Percentiles rank a stretch among this genome's conserved stretches.
Evolutionary conservation across 2,888 invertebrate genomes (phyloP).

Genomic region (Folsomia manolachei): DNA sequence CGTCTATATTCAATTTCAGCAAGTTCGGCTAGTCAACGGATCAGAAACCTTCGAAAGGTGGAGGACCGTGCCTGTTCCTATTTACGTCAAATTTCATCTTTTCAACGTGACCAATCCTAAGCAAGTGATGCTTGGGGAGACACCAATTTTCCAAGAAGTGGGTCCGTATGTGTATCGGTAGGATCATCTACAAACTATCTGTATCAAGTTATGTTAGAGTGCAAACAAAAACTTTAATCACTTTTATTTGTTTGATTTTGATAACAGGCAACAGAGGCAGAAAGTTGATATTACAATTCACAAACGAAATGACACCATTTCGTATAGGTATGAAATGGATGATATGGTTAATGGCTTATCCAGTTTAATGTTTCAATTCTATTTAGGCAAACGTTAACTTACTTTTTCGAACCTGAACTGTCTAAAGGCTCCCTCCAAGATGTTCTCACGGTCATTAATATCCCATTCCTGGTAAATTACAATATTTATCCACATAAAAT

Average conservation of each 20-base stretch:
- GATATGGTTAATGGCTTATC: neutral
- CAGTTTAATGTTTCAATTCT: neutral
- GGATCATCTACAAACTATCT: too few species aligned
- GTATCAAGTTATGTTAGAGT: neutral
- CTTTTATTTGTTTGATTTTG: neutral
- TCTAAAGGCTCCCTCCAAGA: constrained; percentile 43
- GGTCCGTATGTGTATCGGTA: constrained; percentile 48
- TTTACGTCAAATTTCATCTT: constrained; percentile 42
- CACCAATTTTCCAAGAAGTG: constrained; percentile 31
- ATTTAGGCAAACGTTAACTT: constrained; percentile 26
- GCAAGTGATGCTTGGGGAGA: constrained; percentile 31
- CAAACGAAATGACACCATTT: constrained; percentile 39
- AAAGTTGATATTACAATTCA: constrained; percentile 39
- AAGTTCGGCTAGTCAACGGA: constrained; percentile 45
- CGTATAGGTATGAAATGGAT: constrained; percentile 39
- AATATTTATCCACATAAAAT: neutral
- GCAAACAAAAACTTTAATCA: neutral
- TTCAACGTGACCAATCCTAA: constrained; percentile 49
- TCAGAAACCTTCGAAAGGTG: constrained; percentile 45
- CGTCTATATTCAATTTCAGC: constrained; percentile 40
- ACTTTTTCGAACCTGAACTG: constrained; percentile 37
- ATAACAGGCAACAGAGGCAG: constrained; percentile 38
- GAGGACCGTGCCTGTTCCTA: constrained; percentile 39
- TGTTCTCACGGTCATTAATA: constrained; percentile 36
- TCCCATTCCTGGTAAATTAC: constrained; percentile 40